Percentiles rank a stretch among this genome's conserved stretches.
These are phyloP conservation scores for Macrostomum lignano DNA, from an alignment of 1,140 invertebrate species.

Conservation along the genomic window DNA sequence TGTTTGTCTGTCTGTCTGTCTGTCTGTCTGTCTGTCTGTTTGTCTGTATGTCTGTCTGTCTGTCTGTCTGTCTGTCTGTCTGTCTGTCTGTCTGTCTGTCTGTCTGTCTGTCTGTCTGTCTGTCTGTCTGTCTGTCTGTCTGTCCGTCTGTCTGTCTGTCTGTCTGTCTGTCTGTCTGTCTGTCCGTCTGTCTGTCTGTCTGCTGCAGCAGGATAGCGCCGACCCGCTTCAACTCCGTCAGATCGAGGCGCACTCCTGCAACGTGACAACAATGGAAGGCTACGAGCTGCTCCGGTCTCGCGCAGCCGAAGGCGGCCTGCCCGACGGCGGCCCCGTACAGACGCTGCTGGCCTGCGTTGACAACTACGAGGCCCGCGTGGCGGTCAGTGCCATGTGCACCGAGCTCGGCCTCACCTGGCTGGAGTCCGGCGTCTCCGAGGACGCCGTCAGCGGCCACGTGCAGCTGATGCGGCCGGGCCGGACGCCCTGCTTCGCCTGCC, in stretches of 20 bases:
- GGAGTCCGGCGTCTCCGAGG: constrained; percentile 92
- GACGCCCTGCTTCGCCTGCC: constrained; percentile 94
- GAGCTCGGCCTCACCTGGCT: constrained; percentile 42
- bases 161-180: too few species aligned
- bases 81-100: too few species aligned
- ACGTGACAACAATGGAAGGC: constrained; percentile 81
- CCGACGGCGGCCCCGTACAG: constrained; percentile 44
- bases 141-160: too few species aligned
- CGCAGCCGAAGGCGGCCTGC: constrained; percentile 44
- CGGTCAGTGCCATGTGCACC: constrained; percentile 49
- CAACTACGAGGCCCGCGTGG: constrained; percentile 90
- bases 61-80: too few species aligned
- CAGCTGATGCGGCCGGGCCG: constrained; percentile 80
- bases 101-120: too few species aligned
- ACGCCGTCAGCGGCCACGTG: constrained; percentile 93
- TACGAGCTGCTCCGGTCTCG: constrained; percentile 63
- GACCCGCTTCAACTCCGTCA: too few species aligned
- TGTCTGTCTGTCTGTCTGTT: too few species aligned
- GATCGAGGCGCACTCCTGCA: constrained; percentile 69
- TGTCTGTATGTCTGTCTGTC: too few species aligned
- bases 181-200: too few species aligned
- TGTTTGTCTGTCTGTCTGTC: too few species aligned
- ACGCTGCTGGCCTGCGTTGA: constrained; percentile 88
- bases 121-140: too few species aligned
- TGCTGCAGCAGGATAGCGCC: too few species aligned